Base-by-base conservation (phyloP, 2,888 invertebrate species). In the Yponomeuta malinellus region DNA sequence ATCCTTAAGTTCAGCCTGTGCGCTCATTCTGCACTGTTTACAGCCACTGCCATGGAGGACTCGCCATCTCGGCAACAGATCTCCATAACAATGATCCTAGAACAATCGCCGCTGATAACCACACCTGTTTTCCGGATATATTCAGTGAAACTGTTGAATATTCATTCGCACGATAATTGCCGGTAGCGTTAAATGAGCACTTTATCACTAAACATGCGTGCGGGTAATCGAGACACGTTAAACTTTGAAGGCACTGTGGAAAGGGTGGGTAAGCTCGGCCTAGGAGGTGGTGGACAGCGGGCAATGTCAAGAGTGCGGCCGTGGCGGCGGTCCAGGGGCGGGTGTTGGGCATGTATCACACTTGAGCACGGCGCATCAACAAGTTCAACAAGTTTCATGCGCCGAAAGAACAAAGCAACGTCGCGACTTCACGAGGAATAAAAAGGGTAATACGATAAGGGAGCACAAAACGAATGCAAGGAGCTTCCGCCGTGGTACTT, bases 81-180 rank as follows among this genome's bases (percentile, higher is more conserved):
- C 84, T 87, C 79, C 89, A 87, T 88, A 85, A 90, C 87, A 90
- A 90, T 88, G 82, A 83, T 84, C 79, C 75, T 78, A 82, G 79
- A 86, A 89, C 86, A 87, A 87, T 87, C 84, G 84, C 81, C 82
- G 78, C 78, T 84, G 85, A 84, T 85, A 84, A 83, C 79, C 78
- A 79, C 71, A 33, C 48, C 48, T 23, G 79, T 84, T 84, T 85
- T 85, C 84, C 85, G 83, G 78, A 82, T 83, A 83, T 59, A 23
- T 63, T 37, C 80, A 82, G 79, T 79, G 79, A 82, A 81, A 71
- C 78, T 73, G 76, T 77, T 88, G 77, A 83, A 89, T 89, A 89
- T 87, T 85, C 78, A 87, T 84, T 74, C 75, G 74, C 78, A 79
- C 79, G 78, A 81, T 79, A 74, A 76, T 77, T 75, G 74, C 52